Evolutionary conservation across 2,797 vertebrate species (phyloP), one percentile per base, ranked within the genome.

Genomic region (Acanthurus tractus): DNA sequence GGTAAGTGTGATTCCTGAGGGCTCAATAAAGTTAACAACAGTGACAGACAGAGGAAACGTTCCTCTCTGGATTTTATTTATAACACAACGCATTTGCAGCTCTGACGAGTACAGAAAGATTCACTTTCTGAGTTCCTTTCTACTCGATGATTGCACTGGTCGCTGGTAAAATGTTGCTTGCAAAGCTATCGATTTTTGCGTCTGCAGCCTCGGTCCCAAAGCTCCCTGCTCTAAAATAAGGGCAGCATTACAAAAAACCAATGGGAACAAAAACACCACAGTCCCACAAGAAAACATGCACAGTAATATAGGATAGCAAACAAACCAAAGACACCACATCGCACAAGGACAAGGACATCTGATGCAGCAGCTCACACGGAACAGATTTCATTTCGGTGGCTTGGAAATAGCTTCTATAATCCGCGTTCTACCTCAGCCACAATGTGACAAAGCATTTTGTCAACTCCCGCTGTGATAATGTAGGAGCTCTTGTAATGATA

Each of bases 111-210:
- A 49, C 70, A 61, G 49, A 46, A 46, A 70, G 70, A 74, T 59
- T 79, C 63, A 71, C 57, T 63, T 6, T 10, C 63, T 40, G 68
- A 85, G 15, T 45, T 57, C 75, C 56, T 79, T 79, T 85, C 77
- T 68, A 66, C 74, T 80, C 88, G 86, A 91, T 92, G 66, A 91
- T 92, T 89, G 82, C 75, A 84, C 78, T 92, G 70, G 78, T 91
- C 70, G 58, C 72, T 59, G 76, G 70, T 71, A 75, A 89, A 90
- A 86, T 83, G 76, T 76, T 88, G 82, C 74, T 86, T 9, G 56
- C 74, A 69, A 70, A 82, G 53, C 61, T 89, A 92, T 89, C 81
- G 90, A 92, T 92, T 90, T 91, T 85, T 79, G 53, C 78, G 74
- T 71, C 70, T 78, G 57, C 68, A 65, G 74, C 57, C 67, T 69